Base-by-base conservation (phyloP, 2,888 invertebrate genomes). In the Eremobia ochroleuca region DNA sequence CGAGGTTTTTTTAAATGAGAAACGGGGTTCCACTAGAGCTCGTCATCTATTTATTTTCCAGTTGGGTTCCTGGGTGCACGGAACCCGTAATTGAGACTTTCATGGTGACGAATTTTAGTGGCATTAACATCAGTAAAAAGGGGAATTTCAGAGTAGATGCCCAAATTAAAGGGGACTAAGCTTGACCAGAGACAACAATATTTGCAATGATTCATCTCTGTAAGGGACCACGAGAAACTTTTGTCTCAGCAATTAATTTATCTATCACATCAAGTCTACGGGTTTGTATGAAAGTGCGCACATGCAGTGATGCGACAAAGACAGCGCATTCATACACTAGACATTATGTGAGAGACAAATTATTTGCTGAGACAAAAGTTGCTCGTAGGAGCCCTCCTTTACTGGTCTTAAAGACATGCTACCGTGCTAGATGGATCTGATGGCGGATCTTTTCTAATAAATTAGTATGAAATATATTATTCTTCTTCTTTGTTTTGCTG, bases 1-100 rank as follows among this genome's bases (percentile, higher is more conserved):
- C 92, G 94, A 92, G 78, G 87, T 89, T 93, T 94, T 93, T 94
- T 93, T 92, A 93, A 94, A 94, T 92, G 92, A 93, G 91, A 90
- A 91, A 90, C 89, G 85, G 86, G 85, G 85, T 84, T 88, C 83
- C 85, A 77, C 83, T 81, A 87, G 87, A 90, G 77, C 84, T 68
- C 76, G 80, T 78, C 83, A 88, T 87, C 82, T 76, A 85, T 86
- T 86, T 37, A 86, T 49, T 86, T 88, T 82, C 87, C 91, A 89
- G 73, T 88, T 82, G 83, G 85, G 67, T 87, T 81, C 85, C 77
- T 86, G 77, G 77, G 69, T 69, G 70, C 62, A 68, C 58, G 25
- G 40, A 74, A 73, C 74, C 77, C 72, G 78, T 71, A 73, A 76
- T 79, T 73, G 43, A 13, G 49, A 73, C 15, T 77, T 80, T 80